phyloP scores from a whole-genome alignment of 2,888 invertebrate genomes.

The Dasysyrphus albostriatus region DNA sequence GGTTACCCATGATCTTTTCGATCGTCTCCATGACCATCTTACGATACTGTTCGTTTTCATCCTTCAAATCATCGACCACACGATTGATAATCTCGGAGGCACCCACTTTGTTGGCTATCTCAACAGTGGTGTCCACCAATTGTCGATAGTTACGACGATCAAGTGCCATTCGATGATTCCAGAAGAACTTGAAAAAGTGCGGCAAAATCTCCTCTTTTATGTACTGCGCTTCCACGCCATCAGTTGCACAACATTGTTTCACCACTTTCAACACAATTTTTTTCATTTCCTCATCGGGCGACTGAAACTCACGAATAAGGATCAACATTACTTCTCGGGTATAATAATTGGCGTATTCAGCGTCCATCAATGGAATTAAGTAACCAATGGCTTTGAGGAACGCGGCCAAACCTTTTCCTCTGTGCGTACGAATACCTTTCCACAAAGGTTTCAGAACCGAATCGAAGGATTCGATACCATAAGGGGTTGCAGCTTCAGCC shows the following conservation, averaged over 20 bases:
- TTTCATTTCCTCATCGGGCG: slow-evolving; percentile 99
- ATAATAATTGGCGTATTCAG: slow-evolving; percentile 99
- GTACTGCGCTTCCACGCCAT: slow-evolving; percentile 99
- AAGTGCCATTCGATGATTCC: slow-evolving; percentile 99
- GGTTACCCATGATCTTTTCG: slow-evolving; percentile 98
- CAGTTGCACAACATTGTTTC: slow-evolving; percentile 99
- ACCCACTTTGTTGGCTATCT: slow-evolving; percentile 99
- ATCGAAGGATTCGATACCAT: slow-evolving; percentile 99
- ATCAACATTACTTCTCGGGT: slow-evolving; percentile 97
- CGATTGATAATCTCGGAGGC: slow-evolving; percentile 99
- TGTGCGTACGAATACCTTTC: slow-evolving; percentile 98
- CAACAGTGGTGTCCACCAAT: slow-evolving; percentile 99
- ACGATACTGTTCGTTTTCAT: slow-evolving; percentile 99
- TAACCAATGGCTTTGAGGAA: slow-evolving; percentile 99
- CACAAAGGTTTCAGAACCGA: slow-evolving; percentile 99
- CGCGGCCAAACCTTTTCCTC: slow-evolving; percentile 98
- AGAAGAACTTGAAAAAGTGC: slow-evolving; percentile 99
- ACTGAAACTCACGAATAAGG: slow-evolving; percentile 99
- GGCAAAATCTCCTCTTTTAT: slow-evolving; percentile 99
- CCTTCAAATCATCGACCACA: slow-evolving; percentile 99
- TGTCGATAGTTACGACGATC: slow-evolving; percentile 99
- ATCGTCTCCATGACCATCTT: slow-evolving; percentile 99
- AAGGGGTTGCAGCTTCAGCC: slow-evolving; percentile 99
- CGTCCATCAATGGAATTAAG: slow-evolving; percentile 99
- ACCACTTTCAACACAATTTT: slow-evolving; percentile 99